A percentile compares a stretch with the other conserved stretches of the same genome.
Evolutionary conservation across 2,888 invertebrate genomes (phyloP).

Genomic region (Heteromyza rotundicornis): DNA sequence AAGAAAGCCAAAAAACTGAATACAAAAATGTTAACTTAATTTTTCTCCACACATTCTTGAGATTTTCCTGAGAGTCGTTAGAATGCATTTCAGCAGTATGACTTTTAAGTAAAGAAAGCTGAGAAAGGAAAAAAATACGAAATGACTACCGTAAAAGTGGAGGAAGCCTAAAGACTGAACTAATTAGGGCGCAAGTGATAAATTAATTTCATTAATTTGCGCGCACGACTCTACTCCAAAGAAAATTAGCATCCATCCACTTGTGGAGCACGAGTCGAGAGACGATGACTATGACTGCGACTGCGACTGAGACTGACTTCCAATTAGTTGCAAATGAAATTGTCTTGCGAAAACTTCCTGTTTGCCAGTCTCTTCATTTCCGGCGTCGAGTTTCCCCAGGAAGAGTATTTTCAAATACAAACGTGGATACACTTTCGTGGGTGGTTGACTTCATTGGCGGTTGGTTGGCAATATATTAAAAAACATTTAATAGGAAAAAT

Average conservation of each 20-base stretch:
- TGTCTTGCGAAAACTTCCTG: background rate
- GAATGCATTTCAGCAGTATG: no score
- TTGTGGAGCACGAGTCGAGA: background rate
- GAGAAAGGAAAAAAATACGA: no score
- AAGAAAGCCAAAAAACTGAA: no score
- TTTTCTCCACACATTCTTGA: no score
- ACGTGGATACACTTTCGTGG: no score
- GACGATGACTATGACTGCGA: background rate
- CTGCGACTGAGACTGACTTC: background rate
- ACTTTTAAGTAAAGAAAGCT: no score
- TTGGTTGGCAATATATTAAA: no score
- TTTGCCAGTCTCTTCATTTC: background rate
- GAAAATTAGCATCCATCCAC: constrained; percentile 10
- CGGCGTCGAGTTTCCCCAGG: background rate
- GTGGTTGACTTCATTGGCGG: no score
- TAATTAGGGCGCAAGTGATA: constrained; percentile 17
- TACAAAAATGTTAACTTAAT: no score
- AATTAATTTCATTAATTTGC: constrained; percentile 14
- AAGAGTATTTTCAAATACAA: background rate
- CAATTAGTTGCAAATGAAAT: constrained; percentile 11
- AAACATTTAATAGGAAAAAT: no score
- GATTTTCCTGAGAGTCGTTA: no score
- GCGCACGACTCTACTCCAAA: background rate
- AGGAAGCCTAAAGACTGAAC: background rate
- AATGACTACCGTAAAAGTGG: no score